Evolutionary conservation across 2,888 invertebrate genomes (phyloP).

Genomic region (Caenorhabditis doughertyi): DNA sequence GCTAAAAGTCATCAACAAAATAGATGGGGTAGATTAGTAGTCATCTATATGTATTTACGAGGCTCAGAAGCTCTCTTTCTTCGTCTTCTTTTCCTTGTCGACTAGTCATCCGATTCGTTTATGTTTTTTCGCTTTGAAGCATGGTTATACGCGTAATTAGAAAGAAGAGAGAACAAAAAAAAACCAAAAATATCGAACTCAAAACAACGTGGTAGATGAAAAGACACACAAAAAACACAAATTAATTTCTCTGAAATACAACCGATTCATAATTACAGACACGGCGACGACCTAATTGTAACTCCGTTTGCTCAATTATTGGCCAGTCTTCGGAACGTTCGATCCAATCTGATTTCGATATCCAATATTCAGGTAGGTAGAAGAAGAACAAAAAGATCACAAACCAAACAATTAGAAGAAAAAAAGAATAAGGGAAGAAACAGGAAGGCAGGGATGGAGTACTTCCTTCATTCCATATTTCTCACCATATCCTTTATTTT

Average conservation of each 20-base stretch:
- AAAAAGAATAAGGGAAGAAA: background rate
- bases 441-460: slow-evolving; percentile 5
- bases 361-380: slow-evolving; percentile 88
- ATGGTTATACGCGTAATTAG: slow-evolving; percentile 43
- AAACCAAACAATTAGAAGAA: background rate
- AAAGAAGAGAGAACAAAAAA: slow-evolving; percentile 9
- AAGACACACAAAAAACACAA: background rate
- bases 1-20: slow-evolving; percentile 36
- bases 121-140: slow-evolving; percentile 47
- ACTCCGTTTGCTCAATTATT: slow-evolving; percentile 99
- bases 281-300: slow-evolving; percentile 99
- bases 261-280: slow-evolving; percentile 86
- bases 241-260: background rate
- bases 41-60: slow-evolving; percentile 52
- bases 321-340: slow-evolving; percentile 97
- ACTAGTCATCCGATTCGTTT: slow-evolving; percentile 38
- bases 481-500: slow-evolving; percentile 1
- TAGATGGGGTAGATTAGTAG: slow-evolving; percentile 46
- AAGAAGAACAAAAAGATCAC: background rate
- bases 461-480: slow-evolving; percentile 13
- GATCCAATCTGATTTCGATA: slow-evolving; percentile 97
- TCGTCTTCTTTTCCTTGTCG: background rate
- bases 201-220: background rate
- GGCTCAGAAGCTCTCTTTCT: slow-evolving; percentile 9
- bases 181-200: background rate